Evolutionary conservation across 2,113 vertebrate species (phyloP).

Genomic region (Sinocyclocheilus grahami): DNA sequence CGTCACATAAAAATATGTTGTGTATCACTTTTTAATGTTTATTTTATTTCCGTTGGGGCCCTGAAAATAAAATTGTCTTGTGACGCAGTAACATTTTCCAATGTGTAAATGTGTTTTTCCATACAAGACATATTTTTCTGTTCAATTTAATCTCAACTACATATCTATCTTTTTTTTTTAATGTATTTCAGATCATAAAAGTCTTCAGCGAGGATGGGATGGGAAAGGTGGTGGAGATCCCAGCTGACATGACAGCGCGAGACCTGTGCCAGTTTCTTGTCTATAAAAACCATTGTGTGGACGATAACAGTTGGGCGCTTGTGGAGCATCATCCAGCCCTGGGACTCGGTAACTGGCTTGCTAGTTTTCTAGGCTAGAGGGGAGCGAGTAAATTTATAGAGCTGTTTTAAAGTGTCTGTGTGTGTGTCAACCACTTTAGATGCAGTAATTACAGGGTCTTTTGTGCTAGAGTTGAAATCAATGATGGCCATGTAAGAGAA

Average conservation of each 20-base stretch:
- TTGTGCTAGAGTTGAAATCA: conserved; percentile 26
- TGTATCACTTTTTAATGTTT: background rate
- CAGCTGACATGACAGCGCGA: conserved; percentile 93
- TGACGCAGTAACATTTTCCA: conserved; percentile 42
- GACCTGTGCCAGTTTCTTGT: conserved; percentile 97
- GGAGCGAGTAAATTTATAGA: background rate
- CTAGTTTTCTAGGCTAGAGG: background rate
- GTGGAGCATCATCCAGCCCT: conserved; percentile 95
- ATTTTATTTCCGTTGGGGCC: background rate
- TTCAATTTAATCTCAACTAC: background rate
- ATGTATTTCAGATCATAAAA: conserved; percentile 88
- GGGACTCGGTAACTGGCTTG: conserved; percentile 84
- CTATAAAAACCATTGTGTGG: conserved; percentile 97
- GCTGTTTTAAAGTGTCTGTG: conserved; percentile 25
- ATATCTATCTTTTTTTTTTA: background rate
- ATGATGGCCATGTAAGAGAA: background rate
- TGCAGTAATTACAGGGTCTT: conserved; percentile 24
- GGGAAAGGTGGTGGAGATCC: conserved; percentile 94
- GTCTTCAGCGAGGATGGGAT: conserved; percentile 96
- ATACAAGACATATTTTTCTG: background rate
- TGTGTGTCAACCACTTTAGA: conserved; percentile 9
- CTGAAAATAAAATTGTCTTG: conserved; percentile 9
- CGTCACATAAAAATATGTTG: background rate
- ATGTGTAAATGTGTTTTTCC: background rate
- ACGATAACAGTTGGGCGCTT: conserved; percentile 97